Evolutionary conservation across 2,113 vertebrate species (phyloP).

Genomic region (Oxyruncus cristatus): DNA sequence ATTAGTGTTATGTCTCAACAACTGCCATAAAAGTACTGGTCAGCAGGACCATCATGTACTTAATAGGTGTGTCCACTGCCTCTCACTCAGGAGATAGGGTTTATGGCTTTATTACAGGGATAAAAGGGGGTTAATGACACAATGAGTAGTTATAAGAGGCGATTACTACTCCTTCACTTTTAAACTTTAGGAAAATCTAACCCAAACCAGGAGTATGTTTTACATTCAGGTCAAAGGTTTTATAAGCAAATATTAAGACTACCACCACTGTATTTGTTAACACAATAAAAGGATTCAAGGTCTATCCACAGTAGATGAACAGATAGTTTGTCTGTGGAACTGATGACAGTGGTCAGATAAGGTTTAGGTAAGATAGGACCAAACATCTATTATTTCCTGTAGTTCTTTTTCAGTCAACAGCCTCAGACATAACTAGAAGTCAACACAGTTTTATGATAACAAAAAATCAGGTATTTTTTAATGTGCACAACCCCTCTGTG

Average conservation of each 20-base stretch:
- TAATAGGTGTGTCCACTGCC: neutral
- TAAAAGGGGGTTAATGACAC: neutral
- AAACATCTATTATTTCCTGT: neutral
- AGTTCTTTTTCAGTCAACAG: neutral
- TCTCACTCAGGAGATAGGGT: neutral
- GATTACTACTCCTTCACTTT: neutral
- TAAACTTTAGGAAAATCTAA: neutral
- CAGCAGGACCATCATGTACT: neutral
- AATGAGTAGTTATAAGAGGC: neutral
- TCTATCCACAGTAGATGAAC: neutral
- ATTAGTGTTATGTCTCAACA: neutral
- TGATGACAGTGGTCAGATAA: neutral
- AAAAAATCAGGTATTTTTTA: neutral
- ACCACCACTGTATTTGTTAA: neutral
- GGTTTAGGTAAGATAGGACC: neutral
- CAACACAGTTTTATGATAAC: neutral
- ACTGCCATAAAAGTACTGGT: neutral
- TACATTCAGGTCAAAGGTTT: neutral
- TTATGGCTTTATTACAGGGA: neutral
- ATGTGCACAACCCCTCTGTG: rapidly evolving
- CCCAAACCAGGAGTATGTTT: neutral
- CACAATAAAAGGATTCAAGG: neutral
- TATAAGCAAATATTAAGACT: neutral
- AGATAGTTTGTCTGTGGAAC: neutral
- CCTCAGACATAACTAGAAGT: neutral